Conservation (phyloP, 2,888 invertebrate genomes). For the Notodromas monacha region DNA sequence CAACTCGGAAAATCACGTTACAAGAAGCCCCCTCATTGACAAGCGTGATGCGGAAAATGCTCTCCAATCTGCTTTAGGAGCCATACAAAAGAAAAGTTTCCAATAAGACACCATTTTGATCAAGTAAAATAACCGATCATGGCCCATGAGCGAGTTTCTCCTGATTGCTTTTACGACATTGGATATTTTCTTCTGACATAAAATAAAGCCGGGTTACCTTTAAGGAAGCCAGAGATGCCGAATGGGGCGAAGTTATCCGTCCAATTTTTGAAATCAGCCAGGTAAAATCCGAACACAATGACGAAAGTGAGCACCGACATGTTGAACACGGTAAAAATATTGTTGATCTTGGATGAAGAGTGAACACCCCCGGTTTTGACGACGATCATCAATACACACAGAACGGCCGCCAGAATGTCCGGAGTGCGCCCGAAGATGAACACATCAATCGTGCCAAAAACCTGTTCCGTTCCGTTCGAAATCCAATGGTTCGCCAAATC, state of each 20-base stretch:
- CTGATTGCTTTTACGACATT: too few species aligned
- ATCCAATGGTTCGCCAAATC: conserved; percentile 16
- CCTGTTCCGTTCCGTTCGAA: conserved; percentile 14
- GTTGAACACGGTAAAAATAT: conserved; percentile 37
- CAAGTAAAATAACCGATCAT: too few species aligned
- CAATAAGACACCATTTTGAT: too few species aligned
- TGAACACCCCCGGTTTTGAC: conserved; percentile 27
- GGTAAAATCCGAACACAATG: conserved; percentile 46
- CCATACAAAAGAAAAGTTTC: too few species aligned
- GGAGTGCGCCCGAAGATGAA: conserved; percentile 14
- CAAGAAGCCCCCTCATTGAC: too few species aligned
- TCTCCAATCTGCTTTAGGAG: too few species aligned
- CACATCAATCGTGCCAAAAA: conserved; percentile 12
- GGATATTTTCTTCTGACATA: too few species aligned
- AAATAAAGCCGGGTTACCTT: too few species aligned
- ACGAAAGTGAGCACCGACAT: conserved; percentile 39
- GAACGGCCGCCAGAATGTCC: conserved; percentile 16
- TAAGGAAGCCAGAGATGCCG: conserved; percentile 36
- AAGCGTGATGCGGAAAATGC: too few species aligned
- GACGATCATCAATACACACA: conserved; percentile 22
- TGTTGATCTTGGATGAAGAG: conserved; percentile 53
- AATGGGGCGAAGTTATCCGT: conserved; percentile 37
- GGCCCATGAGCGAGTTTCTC: conserved; percentile 23
- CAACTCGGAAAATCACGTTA: too few species aligned
- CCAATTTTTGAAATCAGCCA: conserved; percentile 52